Percentiles rank a stretch among this genome's conserved stretches.
Conservation (phyloP, 1,140 invertebrate genomes). For the Heliothis subflexa region DNA sequence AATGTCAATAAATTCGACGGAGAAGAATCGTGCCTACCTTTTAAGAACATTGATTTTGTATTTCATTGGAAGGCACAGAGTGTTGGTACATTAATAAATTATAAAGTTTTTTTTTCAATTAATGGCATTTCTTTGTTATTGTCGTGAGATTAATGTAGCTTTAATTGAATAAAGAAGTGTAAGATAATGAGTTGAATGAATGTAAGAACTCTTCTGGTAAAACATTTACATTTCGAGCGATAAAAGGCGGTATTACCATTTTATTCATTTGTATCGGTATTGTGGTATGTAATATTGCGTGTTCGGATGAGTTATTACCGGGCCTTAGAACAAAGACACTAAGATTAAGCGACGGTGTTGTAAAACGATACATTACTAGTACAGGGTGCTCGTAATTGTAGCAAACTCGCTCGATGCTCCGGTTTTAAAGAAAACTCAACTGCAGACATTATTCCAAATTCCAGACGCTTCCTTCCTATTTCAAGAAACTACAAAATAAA, state of each 20-base stretch:
- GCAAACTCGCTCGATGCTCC: neutral
- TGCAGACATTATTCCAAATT: constrained; percentile 62
- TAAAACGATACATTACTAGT: constrained; percentile 41
- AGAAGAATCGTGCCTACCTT: constrained; percentile 64
- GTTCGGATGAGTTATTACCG: constrained; percentile 59
- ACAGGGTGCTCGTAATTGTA: constrained; percentile 6
- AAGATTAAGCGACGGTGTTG: constrained; percentile 58
- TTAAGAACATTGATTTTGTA: constrained; percentile 63
- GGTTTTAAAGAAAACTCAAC: constrained; percentile 30
- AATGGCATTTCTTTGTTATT: constrained; percentile 3
- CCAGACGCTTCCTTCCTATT: constrained; percentile 51
- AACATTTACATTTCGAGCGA: constrained; percentile 25
- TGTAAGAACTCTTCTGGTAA: constrained; percentile 15
- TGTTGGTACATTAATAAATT: constrained; percentile 51
- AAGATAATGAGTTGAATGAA: constrained; percentile 24
- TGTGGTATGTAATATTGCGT: constrained; percentile 50
- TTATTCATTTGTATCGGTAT: constrained; percentile 40
- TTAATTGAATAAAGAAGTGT: constrained; percentile 11
- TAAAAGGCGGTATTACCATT: constrained; percentile 36
- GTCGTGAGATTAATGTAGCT: constrained; percentile 13
- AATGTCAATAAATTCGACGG: constrained; percentile 74
- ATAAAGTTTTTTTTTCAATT: constrained; percentile 36
- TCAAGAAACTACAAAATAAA: constrained; percentile 70
- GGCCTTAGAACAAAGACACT: constrained; percentile 59
- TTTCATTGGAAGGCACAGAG: constrained; percentile 46